phyloP scores from a whole-genome alignment of 2,797 vertebrate genomes.

The Silurus aristotelis region DNA sequence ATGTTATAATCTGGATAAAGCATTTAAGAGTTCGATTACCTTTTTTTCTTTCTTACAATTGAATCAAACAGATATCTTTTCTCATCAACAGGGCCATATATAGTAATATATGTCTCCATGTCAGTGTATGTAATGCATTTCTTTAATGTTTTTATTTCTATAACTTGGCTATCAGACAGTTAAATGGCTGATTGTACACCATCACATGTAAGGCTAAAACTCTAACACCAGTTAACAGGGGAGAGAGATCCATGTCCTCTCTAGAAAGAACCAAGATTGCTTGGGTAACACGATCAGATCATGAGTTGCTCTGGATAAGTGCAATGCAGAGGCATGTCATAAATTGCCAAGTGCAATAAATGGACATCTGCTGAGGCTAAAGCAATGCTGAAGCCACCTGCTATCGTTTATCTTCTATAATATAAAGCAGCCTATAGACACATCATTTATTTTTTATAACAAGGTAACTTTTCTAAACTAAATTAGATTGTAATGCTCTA shows the following conservation, averaged over 20 bases:
- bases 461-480: not conserved
- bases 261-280: not conserved
- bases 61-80: not conserved
- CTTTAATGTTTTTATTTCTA: too few species aligned
- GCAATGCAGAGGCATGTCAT: not conserved
- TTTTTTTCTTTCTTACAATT: not conserved
- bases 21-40: not conserved
- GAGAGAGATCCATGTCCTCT: not conserved
- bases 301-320: not conserved
- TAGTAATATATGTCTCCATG: not conserved
- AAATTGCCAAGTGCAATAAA: not conserved
- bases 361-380: not conserved
- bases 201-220: not conserved
- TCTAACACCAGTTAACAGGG: not conserved
- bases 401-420: not conserved
- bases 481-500: not conserved
- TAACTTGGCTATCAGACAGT: not conserved
- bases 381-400: not conserved
- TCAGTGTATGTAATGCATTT: not conserved
- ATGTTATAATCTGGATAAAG: not conserved
- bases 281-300: not conserved
- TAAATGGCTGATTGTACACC: not conserved
- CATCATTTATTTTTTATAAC: not conserved
- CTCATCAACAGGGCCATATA: not conserved
- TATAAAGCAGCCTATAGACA: not conserved